Evolutionary conservation across 2,113 vertebrate species (phyloP).

Genomic region (Boulengeromyrus knoepffleri): DNA sequence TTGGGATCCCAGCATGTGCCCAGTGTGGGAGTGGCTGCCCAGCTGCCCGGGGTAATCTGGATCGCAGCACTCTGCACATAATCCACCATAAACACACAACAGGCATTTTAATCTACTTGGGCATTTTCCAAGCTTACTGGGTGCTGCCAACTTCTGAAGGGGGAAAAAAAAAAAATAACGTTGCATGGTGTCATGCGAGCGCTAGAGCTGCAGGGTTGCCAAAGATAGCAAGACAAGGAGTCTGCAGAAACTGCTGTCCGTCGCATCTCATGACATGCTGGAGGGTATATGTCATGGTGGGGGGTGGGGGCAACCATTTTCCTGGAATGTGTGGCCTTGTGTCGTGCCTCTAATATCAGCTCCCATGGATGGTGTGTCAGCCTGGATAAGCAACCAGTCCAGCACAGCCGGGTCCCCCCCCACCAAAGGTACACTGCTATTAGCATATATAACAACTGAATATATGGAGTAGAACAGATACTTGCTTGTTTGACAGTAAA

Average conservation of each 20-base stretch:
- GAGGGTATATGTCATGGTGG: neutral
- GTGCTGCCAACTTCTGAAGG: neutral
- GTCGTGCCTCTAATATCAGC: neutral
- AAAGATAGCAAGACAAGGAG: neutral
- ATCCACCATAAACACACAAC: conserved; percentile 7
- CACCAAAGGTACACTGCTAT: neutral
- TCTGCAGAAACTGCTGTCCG: neutral
- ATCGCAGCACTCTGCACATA: neutral
- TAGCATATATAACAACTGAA: neutral
- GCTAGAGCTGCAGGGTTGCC: neutral
- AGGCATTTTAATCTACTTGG: neutral
- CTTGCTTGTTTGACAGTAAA: neutral
- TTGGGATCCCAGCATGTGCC: neutral
- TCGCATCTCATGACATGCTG: neutral
- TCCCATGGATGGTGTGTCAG: neutral
- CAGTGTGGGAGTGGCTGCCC: neutral
- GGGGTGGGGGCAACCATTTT: neutral
- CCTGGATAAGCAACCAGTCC: neutral
- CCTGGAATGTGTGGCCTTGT: neutral
- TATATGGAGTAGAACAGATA: neutral
- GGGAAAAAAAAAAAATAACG: neutral
- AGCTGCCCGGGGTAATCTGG: neutral
- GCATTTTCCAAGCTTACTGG: neutral
- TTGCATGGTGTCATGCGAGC: neutral
- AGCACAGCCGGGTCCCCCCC: neutral